Base-by-base conservation (phyloP, 2,113 vertebrate genomes). In the Stomatorhinus ivindoensis region DNA sequence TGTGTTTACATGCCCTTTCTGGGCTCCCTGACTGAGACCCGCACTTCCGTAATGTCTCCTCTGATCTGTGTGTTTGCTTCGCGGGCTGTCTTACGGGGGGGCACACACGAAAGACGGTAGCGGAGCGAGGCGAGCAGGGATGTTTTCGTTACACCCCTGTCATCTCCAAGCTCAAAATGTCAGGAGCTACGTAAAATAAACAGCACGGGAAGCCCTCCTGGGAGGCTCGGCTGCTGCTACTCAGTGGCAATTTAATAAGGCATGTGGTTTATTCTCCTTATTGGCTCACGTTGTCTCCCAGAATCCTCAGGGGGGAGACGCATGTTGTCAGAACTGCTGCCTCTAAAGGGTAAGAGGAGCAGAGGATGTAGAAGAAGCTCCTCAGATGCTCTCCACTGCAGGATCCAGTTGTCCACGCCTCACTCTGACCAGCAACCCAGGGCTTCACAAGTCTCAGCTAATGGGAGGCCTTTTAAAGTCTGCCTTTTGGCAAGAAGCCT, bases 21-120 rank as follows among this genome's bases (percentile, higher is more conserved):
- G 47, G 58, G 82, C 91, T 92, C 83, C 89, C 93, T 44, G n/a
- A 92, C 84, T 93, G 91, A 91, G 91, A 88, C 92, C 89, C 91
- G 48, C 89, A 90, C 92, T 91, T 89, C 91, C 93, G 89, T 93
- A 93, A 94, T 94, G 93, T 94, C 65, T 91, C 90, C 90, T 94
- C 91, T 93, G 93, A 93, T 94, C 92, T 84, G 76, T 27, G 65
- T 90, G 90, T 92, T 46, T 90, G 89, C 73, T 84, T 80, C 65
- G 86, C 8, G 69, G 69, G n/a, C 39, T 51, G 89, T 87, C 10
- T 61, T 73, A 5, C 17, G 42, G 48, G 89, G 89, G 91, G 73
- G 44, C 87, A 55, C 76, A 89, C 89, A 82, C 87, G 44, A 51
- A 8, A 51, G 42, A 88, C 47, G 4, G 85, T 21, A 80, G 87